Conservation (phyloP, 1,140 invertebrate genomes). For the Nasonia vitripennis region DNA sequence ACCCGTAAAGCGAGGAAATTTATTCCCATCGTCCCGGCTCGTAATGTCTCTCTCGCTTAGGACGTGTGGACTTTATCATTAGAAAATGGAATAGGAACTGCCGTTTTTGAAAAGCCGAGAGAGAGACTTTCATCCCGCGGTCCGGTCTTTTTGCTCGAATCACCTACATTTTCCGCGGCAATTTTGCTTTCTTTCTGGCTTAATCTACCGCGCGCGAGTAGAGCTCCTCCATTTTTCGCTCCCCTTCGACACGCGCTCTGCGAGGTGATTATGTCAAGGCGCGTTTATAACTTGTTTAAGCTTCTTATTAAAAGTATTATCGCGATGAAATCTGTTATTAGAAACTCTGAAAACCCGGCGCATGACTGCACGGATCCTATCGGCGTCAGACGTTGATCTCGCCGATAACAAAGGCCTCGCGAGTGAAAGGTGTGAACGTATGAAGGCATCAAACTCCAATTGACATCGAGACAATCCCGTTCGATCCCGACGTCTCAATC, state of each 20-base stretch:
- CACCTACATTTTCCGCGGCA: constrained; percentile 28
- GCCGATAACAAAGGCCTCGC: neutral
- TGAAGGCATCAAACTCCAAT: neutral
- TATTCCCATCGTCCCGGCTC: neutral
- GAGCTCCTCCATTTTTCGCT: constrained; percentile 1
- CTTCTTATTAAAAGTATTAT: neutral
- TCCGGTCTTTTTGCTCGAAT: constrained; percentile 21
- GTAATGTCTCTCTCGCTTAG: neutral
- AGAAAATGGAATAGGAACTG: neutral
- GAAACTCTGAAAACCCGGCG: neutral
- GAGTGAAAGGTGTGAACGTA: neutral
- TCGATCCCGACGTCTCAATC: neutral
- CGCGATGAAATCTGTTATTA: neutral
- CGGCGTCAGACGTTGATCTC: neutral
- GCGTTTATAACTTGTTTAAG: neutral
- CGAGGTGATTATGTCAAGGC: neutral
- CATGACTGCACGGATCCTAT: neutral
- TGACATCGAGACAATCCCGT: neutral
- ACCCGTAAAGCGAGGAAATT: neutral
- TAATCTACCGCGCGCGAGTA: neutral
- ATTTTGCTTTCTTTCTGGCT: constrained; percentile 44
- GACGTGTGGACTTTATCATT: neutral
- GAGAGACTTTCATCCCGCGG: constrained; percentile 51
- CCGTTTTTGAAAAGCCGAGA: neutral
- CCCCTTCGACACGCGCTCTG: neutral